Evolutionary conservation across 1,140 invertebrate genomes (phyloP).

Genomic region (Tetramorium simillimum): DNA sequence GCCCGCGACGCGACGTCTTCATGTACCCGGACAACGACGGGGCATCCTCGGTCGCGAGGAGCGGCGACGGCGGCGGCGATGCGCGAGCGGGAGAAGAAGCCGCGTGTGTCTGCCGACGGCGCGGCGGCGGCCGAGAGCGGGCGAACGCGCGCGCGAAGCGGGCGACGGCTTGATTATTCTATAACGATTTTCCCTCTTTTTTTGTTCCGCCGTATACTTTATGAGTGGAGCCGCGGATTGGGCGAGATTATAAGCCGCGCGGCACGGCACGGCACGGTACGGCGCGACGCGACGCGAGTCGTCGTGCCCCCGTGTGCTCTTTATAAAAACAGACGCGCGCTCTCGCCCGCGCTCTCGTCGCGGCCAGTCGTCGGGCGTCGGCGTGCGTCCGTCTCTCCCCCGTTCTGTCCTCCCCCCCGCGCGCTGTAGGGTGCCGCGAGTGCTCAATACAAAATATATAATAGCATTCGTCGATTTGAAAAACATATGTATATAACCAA

Average conservation of each 20-base stretch:
- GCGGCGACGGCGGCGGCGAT: constrained; percentile 13
- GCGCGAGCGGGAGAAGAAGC: constrained; percentile 40
- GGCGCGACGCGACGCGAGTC: constrained; percentile 75
- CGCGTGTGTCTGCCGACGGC: constrained; percentile 26
- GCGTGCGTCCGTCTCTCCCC: constrained; percentile 70
- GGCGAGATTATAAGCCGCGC: constrained; percentile 79
- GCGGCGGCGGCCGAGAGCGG: background rate
- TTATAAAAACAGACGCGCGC: constrained; percentile 54
- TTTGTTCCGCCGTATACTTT: constrained; percentile 77
- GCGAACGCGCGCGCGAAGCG: constrained; percentile 2
- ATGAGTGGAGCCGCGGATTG: constrained; percentile 79
- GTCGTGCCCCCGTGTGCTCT: constrained; percentile 44
- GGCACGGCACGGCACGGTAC: constrained; percentile 66
- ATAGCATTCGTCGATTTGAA: constrained; percentile 85
- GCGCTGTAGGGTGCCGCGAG: constrained; percentile 73
- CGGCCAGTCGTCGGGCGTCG: constrained; percentile 78
- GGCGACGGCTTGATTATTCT: constrained; percentile 78
- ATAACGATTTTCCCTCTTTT: constrained; percentile 76
- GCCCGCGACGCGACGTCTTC: constrained; percentile 30
- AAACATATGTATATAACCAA: constrained; percentile 82
- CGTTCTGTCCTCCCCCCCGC: constrained; percentile 69
- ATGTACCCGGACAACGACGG: background rate
- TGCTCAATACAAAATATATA: constrained; percentile 85
- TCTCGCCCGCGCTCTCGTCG: constrained; percentile 38
- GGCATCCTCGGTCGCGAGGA: constrained; percentile 46